Percentiles rank a stretch among this genome's conserved stretches.
phyloP scores from a whole-genome alignment of 1,140 invertebrate genomes.

The Drosophila rufa region DNA sequence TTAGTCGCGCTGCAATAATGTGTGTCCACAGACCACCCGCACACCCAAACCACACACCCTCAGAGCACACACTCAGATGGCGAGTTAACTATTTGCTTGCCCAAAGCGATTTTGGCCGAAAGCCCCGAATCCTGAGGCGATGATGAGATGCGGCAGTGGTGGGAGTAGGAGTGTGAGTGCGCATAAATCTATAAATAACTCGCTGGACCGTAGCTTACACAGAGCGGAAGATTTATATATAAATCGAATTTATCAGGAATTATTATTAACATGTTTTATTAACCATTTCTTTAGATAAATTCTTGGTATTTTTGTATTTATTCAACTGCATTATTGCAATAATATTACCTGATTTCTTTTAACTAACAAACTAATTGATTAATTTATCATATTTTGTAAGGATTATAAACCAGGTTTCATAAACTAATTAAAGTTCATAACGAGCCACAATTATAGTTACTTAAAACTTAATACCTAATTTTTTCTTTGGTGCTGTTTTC shows the following conservation, averaged over 20 bases:
- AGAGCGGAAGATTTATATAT: not conserved
- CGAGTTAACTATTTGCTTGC: constrained; percentile 62
- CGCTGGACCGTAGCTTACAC: constrained; percentile 2
- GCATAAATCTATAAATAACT: constrained; percentile 75
- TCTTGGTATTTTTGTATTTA: no score
- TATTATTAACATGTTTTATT: not conserved
- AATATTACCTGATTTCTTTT: no score
- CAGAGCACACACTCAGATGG: constrained; percentile 21
- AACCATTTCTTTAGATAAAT: not conserved
- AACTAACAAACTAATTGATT: no score
- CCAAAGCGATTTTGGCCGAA: constrained; percentile 60
- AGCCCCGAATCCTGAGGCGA: constrained; percentile 23
- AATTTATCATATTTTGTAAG: no score
- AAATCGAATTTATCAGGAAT: not conserved
- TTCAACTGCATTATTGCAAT: no score
- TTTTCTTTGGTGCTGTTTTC: not conserved
- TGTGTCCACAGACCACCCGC: constrained; percentile 19
- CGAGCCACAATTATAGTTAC: no score
- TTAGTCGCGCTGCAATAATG: constrained; percentile 65
- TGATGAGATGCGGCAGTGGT: constrained; percentile 14
- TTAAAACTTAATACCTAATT: not conserved
- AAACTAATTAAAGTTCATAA: no score
- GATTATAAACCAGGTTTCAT: not conserved
- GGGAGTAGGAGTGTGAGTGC: constrained; percentile 11
- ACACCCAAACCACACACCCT: not conserved